These are phyloP conservation scores for Scatophagus argus DNA, from an alignment of 2,113 vertebrate species.

Conservation along the genomic window DNA sequence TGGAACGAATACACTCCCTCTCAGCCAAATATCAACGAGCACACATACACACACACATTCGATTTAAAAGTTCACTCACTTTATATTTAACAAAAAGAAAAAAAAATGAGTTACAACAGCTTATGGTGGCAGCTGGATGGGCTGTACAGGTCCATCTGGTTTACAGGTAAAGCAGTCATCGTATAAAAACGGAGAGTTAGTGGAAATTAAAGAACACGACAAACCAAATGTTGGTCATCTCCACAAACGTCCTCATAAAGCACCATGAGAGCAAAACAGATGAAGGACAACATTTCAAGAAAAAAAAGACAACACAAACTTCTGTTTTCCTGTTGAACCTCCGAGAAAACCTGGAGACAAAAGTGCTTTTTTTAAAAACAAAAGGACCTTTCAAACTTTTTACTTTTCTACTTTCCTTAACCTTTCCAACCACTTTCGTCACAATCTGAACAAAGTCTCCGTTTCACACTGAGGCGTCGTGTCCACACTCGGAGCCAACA, in stretches of 20 bases:
- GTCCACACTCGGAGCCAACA: too few species aligned
- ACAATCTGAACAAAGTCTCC: conserved; percentile 14
- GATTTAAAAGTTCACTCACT: conserved; percentile 84
- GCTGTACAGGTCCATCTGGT: conserved; percentile 87
- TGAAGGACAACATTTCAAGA: conserved; percentile 33
- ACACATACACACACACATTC: conserved; percentile 16
- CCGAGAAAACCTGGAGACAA: conserved; percentile 63
- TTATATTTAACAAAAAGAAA: conserved; percentile 89
- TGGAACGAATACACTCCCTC: too few species aligned
- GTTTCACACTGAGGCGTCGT: too few species aligned
- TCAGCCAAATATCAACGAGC: too few species aligned
- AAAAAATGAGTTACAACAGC: conserved; percentile 95
- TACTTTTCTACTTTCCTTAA: conserved; percentile 55
- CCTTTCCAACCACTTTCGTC: conserved; percentile 13
- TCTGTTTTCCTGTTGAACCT: conserved; percentile 41
- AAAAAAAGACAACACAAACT: conserved; percentile 29
- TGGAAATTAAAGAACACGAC: conserved; percentile 80
- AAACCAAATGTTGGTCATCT: conserved; percentile 94
- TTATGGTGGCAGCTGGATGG: conserved; percentile 90
- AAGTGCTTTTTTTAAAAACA: conserved; percentile 74
- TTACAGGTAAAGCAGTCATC: conserved; percentile 91
- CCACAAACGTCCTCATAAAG: conserved; percentile 90
- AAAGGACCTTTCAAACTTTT: conserved; percentile 32
- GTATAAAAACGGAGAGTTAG: conserved; percentile 86
- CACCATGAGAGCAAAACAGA: conserved; percentile 84